Base-by-base conservation (phyloP, 2,113 vertebrate genomes). In the Phycodurus eques region DNA sequence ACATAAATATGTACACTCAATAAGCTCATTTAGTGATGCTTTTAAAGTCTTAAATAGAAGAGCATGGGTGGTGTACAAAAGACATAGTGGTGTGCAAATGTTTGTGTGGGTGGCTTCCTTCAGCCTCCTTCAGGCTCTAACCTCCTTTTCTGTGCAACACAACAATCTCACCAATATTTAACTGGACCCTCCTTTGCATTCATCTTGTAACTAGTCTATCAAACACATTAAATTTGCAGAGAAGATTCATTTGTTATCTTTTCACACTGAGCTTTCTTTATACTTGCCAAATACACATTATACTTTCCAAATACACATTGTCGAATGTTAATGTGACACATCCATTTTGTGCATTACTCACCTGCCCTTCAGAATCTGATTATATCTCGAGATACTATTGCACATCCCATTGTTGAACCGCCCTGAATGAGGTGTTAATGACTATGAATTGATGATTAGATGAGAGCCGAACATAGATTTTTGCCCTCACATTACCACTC, bases 401-500 rank as follows among this genome's bases (percentile, higher is more conserved):
- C 43, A 47, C 22, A 66, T 19, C 59, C 14, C 59, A 61, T 47
- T 47, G 22, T 47, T 49, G 44, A 27, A n/a, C 42, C 19, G 8
- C 33, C 60, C 20, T 6, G 9, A 82, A 76, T 75, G 87, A 88
- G 81, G 88, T 81, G 73, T 80, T 90, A 89, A 92, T 90, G 86
- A 88, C 84, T 80, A 79, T 90, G 79, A 89, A 68, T 69, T 54
- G 81, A 76, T 90, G 85, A 91, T 90, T 85, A 89, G 81, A 66
- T 46, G 43, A 90, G 79, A 86, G 86, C 84, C 43, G 81, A 78
- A 65, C 56, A 77, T 81, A 90, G 87, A 86, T 83, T 84, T 84
- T 83, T 91, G 86, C 87, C 81, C 80, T 91, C 83, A 87, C 88
- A 86, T 91, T 90, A 91, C 87, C 88, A 87, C 86, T 92, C 89